phyloP scores from a whole-genome alignment of 2,113 vertebrate species.

The Gnathonemus echidnorhynchus region DNA sequence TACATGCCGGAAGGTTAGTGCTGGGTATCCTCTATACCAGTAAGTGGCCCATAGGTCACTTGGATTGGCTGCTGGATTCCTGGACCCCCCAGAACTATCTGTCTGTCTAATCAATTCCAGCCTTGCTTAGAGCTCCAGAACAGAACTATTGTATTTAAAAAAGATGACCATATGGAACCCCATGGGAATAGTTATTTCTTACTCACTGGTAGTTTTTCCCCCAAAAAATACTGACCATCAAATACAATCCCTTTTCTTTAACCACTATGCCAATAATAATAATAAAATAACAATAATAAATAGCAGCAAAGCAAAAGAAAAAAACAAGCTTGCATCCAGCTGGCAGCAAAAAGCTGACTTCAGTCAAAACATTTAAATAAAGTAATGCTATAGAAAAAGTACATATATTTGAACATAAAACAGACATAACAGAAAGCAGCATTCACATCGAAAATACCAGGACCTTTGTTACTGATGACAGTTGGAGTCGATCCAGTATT shows the following conservation, averaged over 20 bases:
- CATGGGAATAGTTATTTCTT: background rate
- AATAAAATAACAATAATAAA: background rate
- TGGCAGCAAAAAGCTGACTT: background rate
- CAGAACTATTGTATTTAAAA: background rate
- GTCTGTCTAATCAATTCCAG: background rate
- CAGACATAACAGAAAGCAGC: slow-evolving; percentile 4
- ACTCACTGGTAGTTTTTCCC: background rate
- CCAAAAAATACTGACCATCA: background rate
- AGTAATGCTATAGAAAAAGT: background rate
- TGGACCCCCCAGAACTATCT: background rate
- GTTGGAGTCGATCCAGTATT: slow-evolving; percentile 3
- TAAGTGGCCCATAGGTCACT: background rate
- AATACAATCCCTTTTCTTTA: background rate
- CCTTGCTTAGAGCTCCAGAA: background rate
- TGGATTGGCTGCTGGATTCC: background rate
- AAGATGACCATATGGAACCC: background rate
- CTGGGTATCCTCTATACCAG: background rate
- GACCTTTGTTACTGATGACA: background rate
- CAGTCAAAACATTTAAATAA: background rate
- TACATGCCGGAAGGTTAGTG: background rate
- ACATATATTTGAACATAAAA: background rate
- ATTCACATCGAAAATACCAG: slow-evolving; percentile 1
- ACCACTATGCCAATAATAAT: background rate
- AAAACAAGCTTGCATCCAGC: background rate
- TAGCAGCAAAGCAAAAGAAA: background rate